Percentiles rank a stretch among this genome's conserved stretches.
These are phyloP conservation scores for Phania funesta DNA, from an alignment of 2,888 invertebrate genomes.

Conservation along the genomic window DNA sequence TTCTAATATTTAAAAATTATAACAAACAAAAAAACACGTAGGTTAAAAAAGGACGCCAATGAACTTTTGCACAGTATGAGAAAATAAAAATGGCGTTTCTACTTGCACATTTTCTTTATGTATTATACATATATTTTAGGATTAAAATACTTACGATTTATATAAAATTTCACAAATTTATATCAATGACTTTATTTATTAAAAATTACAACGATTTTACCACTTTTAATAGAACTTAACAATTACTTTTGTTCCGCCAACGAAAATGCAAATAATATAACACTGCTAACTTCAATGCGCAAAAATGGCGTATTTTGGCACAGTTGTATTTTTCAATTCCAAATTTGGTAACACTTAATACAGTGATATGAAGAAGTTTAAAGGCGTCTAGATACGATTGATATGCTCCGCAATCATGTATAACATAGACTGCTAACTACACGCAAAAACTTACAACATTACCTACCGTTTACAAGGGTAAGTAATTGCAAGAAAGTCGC, in stretches of 20 bases:
- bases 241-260: not conserved
- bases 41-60: conserved; percentile 39
- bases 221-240: not conserved
- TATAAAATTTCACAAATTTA: not conserved
- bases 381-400: no score
- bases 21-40: no score
- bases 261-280: conserved; percentile 22
- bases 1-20: conserved; percentile 28
- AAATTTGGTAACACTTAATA: not conserved
- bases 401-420: no score
- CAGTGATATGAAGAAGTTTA: no score
- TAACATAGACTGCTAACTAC: no score
- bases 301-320: conserved; percentile 31
- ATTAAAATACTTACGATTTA: not conserved
- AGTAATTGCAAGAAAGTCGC: no score
- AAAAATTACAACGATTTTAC: not conserved
- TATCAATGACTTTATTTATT: not conserved
- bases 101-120: not conserved
- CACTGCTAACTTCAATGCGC: not conserved
- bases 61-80: not conserved
- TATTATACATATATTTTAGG: not conserved
- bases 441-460: no score
- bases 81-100: conserved; percentile 51
- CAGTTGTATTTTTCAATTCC: not conserved
- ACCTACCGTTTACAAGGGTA: no score